A percentile compares a stretch with the other conserved stretches of the same genome.
These are phyloP conservation scores for Zaprionus capensis DNA, from an alignment of 1,140 invertebrate genomes.

Conservation along the genomic window DNA sequence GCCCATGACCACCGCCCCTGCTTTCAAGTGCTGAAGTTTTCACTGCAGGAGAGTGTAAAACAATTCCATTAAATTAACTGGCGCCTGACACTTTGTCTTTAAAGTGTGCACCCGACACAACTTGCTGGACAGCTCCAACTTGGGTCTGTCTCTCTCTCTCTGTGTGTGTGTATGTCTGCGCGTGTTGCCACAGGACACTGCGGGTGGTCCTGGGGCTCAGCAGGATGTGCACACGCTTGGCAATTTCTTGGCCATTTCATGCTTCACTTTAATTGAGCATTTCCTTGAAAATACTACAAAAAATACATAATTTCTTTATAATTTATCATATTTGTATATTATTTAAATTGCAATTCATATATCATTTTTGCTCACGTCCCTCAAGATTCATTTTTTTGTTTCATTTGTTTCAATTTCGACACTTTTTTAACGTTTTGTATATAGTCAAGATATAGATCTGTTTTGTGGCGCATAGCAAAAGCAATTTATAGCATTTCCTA, in stretches of 20 bases:
- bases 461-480: neutral
- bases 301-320: neutral
- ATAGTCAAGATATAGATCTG: neutral
- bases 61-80: constrained; percentile 76
- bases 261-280: constrained; percentile 3
- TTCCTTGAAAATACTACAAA: neutral
- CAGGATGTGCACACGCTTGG: neutral
- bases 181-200: constrained; percentile 1
- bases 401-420: neutral
- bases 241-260: neutral
- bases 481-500: neutral
- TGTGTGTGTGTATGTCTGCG: neutral
- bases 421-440: neutral
- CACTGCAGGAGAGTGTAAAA: constrained; percentile 73
- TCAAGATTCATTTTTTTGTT: neutral
- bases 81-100: constrained; percentile 55
- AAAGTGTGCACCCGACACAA: constrained; percentile 20
- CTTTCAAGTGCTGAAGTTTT: constrained; percentile 37
- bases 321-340: neutral
- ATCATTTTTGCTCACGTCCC: neutral
- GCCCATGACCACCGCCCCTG: constrained; percentile 19
- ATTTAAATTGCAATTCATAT: neutral
- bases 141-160: no score
- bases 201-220: neutral
- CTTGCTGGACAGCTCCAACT: constrained; percentile 18